A percentile compares a stretch with the other conserved stretches of the same genome.
Evolutionary conservation across 2,113 vertebrate genomes (phyloP).

Genomic region (Phoenicopterus ruber): DNA sequence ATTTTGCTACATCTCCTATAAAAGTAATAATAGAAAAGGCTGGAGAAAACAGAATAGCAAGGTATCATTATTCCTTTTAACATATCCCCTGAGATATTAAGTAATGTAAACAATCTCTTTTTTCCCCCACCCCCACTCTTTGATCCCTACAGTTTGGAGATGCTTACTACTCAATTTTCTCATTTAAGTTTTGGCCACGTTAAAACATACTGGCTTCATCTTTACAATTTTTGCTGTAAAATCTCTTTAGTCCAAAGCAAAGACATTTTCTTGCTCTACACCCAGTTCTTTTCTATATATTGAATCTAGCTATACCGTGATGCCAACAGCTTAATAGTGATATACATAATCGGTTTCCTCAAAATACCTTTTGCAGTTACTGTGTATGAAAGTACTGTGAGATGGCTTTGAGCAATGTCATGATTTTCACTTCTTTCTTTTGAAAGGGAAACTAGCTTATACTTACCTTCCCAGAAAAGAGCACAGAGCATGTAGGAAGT

Average conservation of each 20-base stretch:
- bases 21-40: not conserved
- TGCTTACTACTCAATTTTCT: not conserved
- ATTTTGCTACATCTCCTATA: not conserved
- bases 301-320: not conserved
- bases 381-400: not conserved
- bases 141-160: not conserved
- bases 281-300: not conserved
- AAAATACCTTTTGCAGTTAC: not conserved
- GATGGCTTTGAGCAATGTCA: not conserved
- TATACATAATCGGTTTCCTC: not conserved
- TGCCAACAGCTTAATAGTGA: not conserved
- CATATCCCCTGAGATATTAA: not conserved
- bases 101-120: not conserved
- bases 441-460: not conserved
- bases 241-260: not conserved
- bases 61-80: not conserved
- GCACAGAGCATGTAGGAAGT: not conserved
- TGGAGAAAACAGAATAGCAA: not conserved
- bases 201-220: not conserved
- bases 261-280: not conserved
- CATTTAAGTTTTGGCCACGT: not conserved
- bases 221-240: not conserved
- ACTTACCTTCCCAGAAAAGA: not conserved
- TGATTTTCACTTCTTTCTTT: not conserved
- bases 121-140: accelerated